phyloP scores from a whole-genome alignment of 2,797 vertebrate species.

The Carapus acus region DNA sequence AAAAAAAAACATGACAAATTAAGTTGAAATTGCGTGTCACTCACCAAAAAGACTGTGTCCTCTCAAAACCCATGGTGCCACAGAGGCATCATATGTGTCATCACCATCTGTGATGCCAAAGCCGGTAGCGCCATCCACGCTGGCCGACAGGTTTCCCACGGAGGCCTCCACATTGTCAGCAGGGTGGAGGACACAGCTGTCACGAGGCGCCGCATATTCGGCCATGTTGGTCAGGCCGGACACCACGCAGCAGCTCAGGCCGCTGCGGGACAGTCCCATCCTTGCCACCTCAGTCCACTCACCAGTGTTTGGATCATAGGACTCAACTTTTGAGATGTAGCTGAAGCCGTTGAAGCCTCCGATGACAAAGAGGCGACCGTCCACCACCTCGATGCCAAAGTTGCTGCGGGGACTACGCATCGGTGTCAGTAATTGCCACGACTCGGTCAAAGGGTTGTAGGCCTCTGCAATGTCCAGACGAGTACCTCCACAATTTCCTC shows the following conservation, averaged over 20 bases:
- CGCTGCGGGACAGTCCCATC: conserved; percentile 75
- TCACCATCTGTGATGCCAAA: too few species aligned
- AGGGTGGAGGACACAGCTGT: not conserved
- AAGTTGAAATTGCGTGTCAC: too few species aligned
- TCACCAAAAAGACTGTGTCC: too few species aligned
- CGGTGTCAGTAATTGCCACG: conserved; percentile 63
- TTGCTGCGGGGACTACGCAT: conserved; percentile 82
- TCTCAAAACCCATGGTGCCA: too few species aligned
- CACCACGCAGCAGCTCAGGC: conserved; percentile 75
- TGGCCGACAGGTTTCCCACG: too few species aligned
- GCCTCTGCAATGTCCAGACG: conserved; percentile 71
- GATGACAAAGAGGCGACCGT: conserved; percentile 48
- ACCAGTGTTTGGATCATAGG: conserved; percentile 60
- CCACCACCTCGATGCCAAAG: conserved; percentile 80
- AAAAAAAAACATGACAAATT: too few species aligned
- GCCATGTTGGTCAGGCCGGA: conserved; percentile 18
- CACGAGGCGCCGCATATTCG: not conserved
- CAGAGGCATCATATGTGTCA: too few species aligned
- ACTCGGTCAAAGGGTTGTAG: conserved; percentile 68
- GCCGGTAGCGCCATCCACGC: too few species aligned
- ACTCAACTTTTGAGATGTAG: conserved; percentile 57
- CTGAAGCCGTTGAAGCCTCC: conserved; percentile 37
- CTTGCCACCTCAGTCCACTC: conserved; percentile 64
- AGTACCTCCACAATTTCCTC: conserved; percentile 74
- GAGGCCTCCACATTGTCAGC: too few species aligned